phyloP scores from a whole-genome alignment of 1,140 invertebrate species.

The Drepana arcuata region DNA sequence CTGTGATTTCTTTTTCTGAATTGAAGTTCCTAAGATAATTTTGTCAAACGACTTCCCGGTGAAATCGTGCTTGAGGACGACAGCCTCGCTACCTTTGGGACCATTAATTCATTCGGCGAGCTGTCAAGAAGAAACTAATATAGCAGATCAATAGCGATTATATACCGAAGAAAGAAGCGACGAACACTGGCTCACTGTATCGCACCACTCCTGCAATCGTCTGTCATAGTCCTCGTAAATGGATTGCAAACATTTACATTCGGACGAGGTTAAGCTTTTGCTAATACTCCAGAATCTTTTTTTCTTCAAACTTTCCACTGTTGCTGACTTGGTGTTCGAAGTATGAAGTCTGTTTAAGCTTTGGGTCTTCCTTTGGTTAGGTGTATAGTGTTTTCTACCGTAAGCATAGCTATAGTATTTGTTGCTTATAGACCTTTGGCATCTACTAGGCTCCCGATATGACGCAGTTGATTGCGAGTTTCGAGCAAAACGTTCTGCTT shows the following conservation, averaged over 20 bases:
- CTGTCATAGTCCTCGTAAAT: slow-evolving; percentile 65
- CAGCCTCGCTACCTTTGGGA: not conserved
- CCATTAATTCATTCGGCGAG: no score
- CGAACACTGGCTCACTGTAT: slow-evolving; percentile 54
- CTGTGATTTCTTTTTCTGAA: no score
- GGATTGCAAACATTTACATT: slow-evolving; percentile 57
- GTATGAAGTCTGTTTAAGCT: slow-evolving; percentile 28
- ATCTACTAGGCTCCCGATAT: slow-evolving; percentile 27
- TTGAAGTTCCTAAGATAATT: no score
- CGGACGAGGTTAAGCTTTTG: slow-evolving; percentile 28
- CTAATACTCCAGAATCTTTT: slow-evolving; percentile 34
- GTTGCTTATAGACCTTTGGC: slow-evolving; percentile 15
- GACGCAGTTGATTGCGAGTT: slow-evolving; percentile 56
- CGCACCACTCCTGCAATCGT: slow-evolving; percentile 64
- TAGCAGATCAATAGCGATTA: slow-evolving; percentile 1
- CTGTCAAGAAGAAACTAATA: no score
- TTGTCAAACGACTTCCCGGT: no score
- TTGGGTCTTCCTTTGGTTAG: slow-evolving; percentile 30
- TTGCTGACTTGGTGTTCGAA: slow-evolving; percentile 40
- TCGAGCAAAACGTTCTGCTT: slow-evolving; percentile 42
- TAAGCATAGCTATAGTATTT: slow-evolving; percentile 32
- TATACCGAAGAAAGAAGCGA: slow-evolving; percentile 37
- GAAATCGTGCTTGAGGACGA: no score
- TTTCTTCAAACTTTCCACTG: slow-evolving; percentile 43
- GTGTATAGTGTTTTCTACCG: slow-evolving; percentile 21